These are phyloP conservation scores for Diachasma alloeum DNA, from an alignment of 1,140 invertebrate genomes.

Conservation along the genomic window DNA sequence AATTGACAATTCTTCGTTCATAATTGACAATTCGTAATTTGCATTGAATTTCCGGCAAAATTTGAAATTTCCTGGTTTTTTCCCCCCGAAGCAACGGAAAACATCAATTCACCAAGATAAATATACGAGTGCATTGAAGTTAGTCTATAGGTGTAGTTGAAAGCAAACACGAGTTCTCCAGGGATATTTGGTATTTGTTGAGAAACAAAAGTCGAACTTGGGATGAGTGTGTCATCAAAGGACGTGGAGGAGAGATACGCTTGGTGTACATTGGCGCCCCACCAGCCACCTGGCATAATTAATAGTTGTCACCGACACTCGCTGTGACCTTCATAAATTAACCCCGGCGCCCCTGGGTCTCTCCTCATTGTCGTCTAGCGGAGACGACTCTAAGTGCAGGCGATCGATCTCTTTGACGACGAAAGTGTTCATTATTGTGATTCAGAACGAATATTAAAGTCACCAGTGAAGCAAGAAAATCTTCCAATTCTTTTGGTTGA, in stretches of 20 bases:
- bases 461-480: too few relatives aligned
- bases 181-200: not conserved
- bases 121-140: not conserved
- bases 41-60: too few relatives aligned
- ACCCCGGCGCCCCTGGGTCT: not conserved
- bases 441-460: too few relatives aligned
- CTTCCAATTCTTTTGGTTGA: too few relatives aligned
- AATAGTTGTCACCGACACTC: not conserved
- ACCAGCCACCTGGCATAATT: not conserved
- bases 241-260: not conserved
- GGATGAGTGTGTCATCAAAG: not conserved
- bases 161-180: not conserved
- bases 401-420: not conserved
- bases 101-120: not conserved
- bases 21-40: too few relatives aligned
- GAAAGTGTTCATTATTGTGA: too few relatives aligned
- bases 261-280: not conserved
- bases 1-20: too few relatives aligned
- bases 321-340: slow-evolving; percentile 9
- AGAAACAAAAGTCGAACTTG: not conserved
- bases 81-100: not conserved
- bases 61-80: too few relatives aligned
- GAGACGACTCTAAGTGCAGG: not conserved
- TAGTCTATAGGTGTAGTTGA: not conserved
- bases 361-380: not conserved